phyloP scores from a whole-genome alignment of 2,113 vertebrate species.

The Bujurquina vittata region DNA sequence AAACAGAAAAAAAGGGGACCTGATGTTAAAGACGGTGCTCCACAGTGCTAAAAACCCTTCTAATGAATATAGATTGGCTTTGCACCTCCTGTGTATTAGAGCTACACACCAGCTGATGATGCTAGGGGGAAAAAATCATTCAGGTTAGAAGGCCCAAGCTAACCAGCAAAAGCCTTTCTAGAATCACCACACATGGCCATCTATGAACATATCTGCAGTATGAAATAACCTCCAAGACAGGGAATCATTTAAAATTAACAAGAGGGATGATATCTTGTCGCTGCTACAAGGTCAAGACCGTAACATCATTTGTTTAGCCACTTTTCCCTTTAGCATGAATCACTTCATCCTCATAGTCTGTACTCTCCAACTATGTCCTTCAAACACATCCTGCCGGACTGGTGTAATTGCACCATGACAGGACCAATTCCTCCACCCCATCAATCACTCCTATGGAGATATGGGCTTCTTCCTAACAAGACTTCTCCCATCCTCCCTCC shows the following conservation, averaged over 20 bases:
- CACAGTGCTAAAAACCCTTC: not conserved
- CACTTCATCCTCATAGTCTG: slow-evolving; percentile 43
- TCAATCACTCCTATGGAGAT: slow-evolving; percentile 68
- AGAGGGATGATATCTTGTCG: slow-evolving; percentile 50
- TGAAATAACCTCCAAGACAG: slow-evolving; percentile 12
- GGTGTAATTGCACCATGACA: slow-evolving; percentile 74
- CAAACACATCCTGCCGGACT: slow-evolving; percentile 66
- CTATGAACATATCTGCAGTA: slow-evolving; percentile 49
- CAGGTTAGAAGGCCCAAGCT: not conserved
- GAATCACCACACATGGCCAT: slow-evolving; percentile 8
- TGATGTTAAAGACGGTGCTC: not conserved
- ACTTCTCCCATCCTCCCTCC: slow-evolving; percentile 25
- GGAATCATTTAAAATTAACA: slow-evolving; percentile 58
- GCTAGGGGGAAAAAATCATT: not conserved
- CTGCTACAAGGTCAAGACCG: slow-evolving; percentile 64
- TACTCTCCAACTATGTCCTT: slow-evolving; percentile 64
- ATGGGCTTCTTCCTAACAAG: slow-evolving; percentile 55
- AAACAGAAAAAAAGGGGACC: not conserved
- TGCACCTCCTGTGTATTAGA: slow-evolving; percentile 1
- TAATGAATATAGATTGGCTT: not conserved
- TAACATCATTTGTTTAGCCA: slow-evolving; percentile 61
- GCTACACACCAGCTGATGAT: slow-evolving; percentile 17
- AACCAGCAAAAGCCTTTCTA: slow-evolving; percentile 23
- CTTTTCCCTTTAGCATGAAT: slow-evolving; percentile 43
- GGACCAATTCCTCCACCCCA: slow-evolving; percentile 59